Percentiles rank a stretch among this genome's conserved stretches.
Conservation (phyloP, 2,888 invertebrate genomes). For the Helicoverpa assulta region DNA sequence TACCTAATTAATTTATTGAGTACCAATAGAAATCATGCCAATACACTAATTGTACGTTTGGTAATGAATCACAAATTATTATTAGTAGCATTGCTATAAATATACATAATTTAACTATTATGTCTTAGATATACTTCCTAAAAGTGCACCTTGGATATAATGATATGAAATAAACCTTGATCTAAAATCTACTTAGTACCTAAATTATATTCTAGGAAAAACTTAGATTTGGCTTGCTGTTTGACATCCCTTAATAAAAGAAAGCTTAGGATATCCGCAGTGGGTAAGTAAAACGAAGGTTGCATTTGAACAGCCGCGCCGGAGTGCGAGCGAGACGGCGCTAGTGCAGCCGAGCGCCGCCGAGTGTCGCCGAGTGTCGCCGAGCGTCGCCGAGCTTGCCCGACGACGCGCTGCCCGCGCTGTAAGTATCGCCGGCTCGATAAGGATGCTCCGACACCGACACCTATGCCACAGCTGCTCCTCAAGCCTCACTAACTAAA, state of each 20-base stretch:
- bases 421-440: neutral
- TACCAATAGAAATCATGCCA: constrained; percentile 23
- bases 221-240: constrained; percentile 1
- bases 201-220: neutral
- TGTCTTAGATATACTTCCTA: too few relatives aligned
- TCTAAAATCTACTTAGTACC: neutral
- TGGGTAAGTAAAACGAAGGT: neutral
- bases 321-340: constrained; percentile 53
- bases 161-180: neutral
- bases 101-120: neutral
- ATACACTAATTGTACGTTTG: constrained; percentile 20
- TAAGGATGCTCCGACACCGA: neutral
- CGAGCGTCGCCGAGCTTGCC: too few relatives aligned
- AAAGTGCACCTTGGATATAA: too few relatives aligned
- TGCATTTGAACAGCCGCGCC: constrained; percentile 50
- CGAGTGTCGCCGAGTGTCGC: constrained; percentile 84
- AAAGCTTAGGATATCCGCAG: neutral
- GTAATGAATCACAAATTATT: constrained; percentile 8
- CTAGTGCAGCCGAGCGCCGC: constrained; percentile 45
- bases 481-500: too few relatives aligned
- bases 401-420: too few relatives aligned
- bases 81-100: constrained; percentile 7
- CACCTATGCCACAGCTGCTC: too few relatives aligned
- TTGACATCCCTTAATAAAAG: neutral
- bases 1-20: constrained; percentile 14